phyloP scores from a whole-genome alignment of 2,888 invertebrate species.

The Ferrisia virgata region DNA sequence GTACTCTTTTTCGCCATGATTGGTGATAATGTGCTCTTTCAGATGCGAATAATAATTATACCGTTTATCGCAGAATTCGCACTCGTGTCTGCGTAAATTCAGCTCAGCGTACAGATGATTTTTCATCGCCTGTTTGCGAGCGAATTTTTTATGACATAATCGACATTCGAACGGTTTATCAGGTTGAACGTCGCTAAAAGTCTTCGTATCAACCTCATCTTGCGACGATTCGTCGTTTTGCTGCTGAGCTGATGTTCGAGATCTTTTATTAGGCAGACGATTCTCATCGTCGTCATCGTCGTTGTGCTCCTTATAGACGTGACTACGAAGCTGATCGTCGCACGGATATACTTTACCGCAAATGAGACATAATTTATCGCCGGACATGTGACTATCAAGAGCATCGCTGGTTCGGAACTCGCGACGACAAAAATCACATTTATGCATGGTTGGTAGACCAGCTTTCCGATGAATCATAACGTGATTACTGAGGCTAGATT shows the following conservation, averaged over 20 bases:
- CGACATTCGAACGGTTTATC: constrained; percentile 24
- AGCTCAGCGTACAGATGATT: constrained; percentile 38
- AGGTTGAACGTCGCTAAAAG: neutral
- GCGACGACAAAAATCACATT: constrained; percentile 16
- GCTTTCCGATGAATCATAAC: constrained; percentile 25
- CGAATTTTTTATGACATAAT: constrained; percentile 27
- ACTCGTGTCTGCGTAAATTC: constrained; percentile 38
- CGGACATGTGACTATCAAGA: neutral
- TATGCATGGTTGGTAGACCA: neutral
- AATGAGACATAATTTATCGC: neutral
- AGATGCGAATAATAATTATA: constrained; percentile 41
- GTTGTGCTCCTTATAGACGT: constrained; percentile 27
- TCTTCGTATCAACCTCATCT: neutral
- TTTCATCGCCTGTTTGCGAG: constrained; percentile 40
- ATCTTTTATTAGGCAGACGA: neutral
- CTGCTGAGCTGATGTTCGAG: neutral
- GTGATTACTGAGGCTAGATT: constrained; percentile 34
- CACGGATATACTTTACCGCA: constrained; percentile 32
- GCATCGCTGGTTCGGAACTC: neutral
- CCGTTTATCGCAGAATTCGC: constrained; percentile 42
- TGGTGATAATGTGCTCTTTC: constrained; percentile 33
- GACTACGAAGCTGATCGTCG: constrained; percentile 27
- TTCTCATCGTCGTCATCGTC: neutral
- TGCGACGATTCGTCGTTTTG: neutral
- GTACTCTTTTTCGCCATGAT: constrained; percentile 36